Base-by-base conservation (phyloP, 2,113 vertebrate genomes). In the Bos indicus region DNA sequence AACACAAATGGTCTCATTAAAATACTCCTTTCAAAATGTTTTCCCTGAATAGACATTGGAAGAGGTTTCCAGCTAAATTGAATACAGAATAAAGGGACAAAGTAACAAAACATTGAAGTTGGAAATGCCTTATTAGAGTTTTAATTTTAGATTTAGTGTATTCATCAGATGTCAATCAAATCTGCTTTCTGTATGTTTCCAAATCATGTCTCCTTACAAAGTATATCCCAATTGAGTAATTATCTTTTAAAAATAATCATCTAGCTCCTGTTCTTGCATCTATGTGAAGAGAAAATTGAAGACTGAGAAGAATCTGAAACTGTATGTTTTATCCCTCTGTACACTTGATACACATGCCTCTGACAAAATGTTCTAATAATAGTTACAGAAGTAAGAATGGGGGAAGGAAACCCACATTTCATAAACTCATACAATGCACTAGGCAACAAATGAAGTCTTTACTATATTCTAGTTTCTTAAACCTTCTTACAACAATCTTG, bases 1-100 rank as follows among this genome's bases (percentile, higher is more conserved):
- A 88, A 93, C 48, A 25, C 57, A 92, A 87, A 94, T 80, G 51
- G 3, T 93, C 86, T 93, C 56, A 95, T 95, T 96, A 97, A 97
- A 96, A 94, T 78, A 91, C 2, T 95, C 26, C 19, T 91, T 95
- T 97, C 82, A 94, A 81, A 94, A 92, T 95, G 43, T 92, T 96
- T 96, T 92, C 52, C 59, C 54, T 67, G 80, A 88, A 77, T 80
- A 95, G 33, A 88, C 33, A 56, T 48, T 77, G 26, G 25, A 60
- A 82, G 77, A 85, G n/a, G 26, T 93, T 98, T 97, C 51, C 43
- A 95, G 19, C 23, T 86, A 85, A 97, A 89, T 4, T 77, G 62
- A 97, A 64, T 67, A 90, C 91, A 89, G 85, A 92, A 94, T 57
- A 95, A 87, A 96, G 64, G 57, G 33, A 67, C 2, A 84, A 33